Evolutionary conservation across 2,113 vertebrate species (phyloP).

Genomic region (Lethenteron camtschaticum): DNA sequence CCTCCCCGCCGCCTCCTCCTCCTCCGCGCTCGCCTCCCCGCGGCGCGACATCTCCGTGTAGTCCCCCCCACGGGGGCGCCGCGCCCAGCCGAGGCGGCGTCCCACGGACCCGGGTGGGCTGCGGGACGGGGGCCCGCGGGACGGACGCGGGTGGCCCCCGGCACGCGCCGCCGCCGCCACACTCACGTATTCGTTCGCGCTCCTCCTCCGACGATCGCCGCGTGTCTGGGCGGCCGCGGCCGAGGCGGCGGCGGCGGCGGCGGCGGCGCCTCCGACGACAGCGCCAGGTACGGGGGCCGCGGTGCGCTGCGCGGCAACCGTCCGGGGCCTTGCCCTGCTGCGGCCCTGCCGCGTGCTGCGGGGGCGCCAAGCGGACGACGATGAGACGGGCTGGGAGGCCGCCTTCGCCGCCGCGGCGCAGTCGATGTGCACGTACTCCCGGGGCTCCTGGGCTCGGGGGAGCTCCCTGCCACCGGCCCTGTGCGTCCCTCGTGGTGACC

Average conservation of each 20-base stretch:
- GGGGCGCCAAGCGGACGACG: not conserved
- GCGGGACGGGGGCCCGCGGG: too few relatives aligned
- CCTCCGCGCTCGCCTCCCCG: too few relatives aligned
- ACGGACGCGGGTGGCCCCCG: too few relatives aligned
- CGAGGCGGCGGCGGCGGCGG: not conserved
- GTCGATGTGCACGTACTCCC: constrained; percentile 61
- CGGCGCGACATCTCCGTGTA: too few relatives aligned
- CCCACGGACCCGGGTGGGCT: too few relatives aligned
- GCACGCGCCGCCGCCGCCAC: too few relatives aligned
- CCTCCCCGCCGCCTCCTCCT: too few relatives aligned
- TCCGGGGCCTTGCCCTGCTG: too few relatives aligned
- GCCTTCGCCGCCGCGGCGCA: constrained; percentile 21
- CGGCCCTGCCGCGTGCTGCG: not conserved
- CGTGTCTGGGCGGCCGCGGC: not conserved
- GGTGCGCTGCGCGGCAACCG: not conserved
- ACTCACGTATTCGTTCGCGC: too few relatives aligned
- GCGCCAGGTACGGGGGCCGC: not conserved
- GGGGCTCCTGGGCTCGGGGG: constrained; percentile 48
- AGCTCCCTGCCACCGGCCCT: not conserved
- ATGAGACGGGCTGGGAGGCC: not conserved
- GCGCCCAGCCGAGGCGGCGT: too few relatives aligned
- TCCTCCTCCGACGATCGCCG: not conserved
- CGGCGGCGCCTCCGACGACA: not conserved
- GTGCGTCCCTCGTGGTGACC: not conserved
- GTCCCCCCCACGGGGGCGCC: too few relatives aligned